These are phyloP conservation scores for Gallinago nigripennis DNA, from an alignment of 2,797 vertebrate species.

Conservation along the genomic window DNA sequence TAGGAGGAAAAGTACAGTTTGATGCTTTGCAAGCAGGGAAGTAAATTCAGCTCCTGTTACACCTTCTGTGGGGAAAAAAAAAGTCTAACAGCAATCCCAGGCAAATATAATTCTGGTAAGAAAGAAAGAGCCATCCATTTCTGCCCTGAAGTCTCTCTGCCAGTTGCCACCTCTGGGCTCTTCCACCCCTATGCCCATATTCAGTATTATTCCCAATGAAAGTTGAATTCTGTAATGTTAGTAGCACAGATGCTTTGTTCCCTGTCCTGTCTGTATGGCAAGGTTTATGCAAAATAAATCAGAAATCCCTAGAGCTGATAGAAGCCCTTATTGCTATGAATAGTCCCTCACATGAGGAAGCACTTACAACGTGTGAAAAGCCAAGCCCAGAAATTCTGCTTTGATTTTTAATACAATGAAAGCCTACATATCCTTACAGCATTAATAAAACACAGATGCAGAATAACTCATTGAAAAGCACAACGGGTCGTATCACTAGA, in stretches of 20 bases:
- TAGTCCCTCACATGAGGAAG: background rate
- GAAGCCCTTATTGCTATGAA: background rate
- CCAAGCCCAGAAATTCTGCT: background rate
- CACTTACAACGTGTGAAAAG: background rate
- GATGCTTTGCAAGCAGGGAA: background rate
- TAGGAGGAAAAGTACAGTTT: background rate
- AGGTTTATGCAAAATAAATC: background rate
- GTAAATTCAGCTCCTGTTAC: background rate
- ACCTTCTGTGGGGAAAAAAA: background rate
- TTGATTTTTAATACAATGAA: background rate
- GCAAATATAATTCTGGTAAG: background rate
- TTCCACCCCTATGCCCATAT: rapidly evolving
- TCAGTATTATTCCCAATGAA: background rate
- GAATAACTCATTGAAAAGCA: background rate
- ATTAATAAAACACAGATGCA: background rate
- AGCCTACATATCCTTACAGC: background rate
- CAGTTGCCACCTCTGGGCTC: background rate
- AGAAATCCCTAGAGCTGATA: background rate
- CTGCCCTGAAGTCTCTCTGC: background rate
- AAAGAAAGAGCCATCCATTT: background rate
- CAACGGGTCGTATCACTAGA: background rate
- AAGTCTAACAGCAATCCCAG: background rate
- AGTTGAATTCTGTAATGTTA: background rate
- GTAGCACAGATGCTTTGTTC: background rate
- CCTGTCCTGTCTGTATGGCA: background rate